Evolutionary conservation across 2,888 invertebrate species (phyloP).

Genomic region (Platycnemis pennipes): DNA sequence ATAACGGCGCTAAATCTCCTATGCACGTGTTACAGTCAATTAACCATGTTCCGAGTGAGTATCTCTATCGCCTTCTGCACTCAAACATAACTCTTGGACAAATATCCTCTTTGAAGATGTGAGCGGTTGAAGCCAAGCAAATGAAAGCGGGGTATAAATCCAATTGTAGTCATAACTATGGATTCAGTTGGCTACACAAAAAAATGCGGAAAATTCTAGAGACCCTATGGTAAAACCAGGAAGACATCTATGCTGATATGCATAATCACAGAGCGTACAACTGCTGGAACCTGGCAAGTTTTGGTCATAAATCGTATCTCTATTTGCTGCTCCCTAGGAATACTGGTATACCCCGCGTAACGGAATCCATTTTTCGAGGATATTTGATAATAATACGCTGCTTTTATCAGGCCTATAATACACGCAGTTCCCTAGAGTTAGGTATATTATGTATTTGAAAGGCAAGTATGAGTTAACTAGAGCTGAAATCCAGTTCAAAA

Average conservation of each 20-base stretch:
- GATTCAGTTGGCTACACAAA: constrained; percentile 3
- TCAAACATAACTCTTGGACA: not conserved
- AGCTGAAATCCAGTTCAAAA: too few relatives aligned
- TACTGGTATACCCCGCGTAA: too few relatives aligned
- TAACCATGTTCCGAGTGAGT: not conserved
- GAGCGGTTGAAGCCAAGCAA: not conserved
- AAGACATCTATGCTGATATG: not conserved
- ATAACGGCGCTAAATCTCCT: not conserved
- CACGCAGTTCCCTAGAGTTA: too few relatives aligned
- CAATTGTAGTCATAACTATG: not conserved
- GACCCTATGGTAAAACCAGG: not conserved
- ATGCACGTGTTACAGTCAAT: not conserved
- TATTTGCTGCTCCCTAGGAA: too few relatives aligned
- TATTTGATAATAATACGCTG: too few relatives aligned
- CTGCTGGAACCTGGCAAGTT: too few relatives aligned
- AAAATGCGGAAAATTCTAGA: not conserved
- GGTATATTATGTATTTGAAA: too few relatives aligned
- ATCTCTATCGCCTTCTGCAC: not conserved
- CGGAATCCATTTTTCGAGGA: too few relatives aligned
- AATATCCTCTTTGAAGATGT: not conserved
- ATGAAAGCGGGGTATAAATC: not conserved
- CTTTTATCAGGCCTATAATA: too few relatives aligned
- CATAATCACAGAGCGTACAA: not conserved
- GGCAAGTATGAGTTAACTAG: too few relatives aligned
- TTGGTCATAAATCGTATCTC: too few relatives aligned